phyloP scores from a whole-genome alignment of 2,888 invertebrate species.

The Eucriotettix oculatus region DNA sequence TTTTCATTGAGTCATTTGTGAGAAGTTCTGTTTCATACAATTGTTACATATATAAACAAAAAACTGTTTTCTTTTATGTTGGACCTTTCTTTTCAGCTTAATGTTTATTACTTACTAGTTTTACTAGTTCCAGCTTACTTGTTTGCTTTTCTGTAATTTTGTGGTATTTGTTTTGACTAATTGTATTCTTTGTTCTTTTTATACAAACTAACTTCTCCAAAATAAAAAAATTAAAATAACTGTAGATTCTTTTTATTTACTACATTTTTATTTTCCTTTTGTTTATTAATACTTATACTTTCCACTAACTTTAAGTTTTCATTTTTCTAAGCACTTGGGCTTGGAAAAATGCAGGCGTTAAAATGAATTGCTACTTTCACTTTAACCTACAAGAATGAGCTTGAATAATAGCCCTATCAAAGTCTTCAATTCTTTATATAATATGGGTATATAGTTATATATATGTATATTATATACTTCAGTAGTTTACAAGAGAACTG shows the following conservation, averaged over 20 bases:
- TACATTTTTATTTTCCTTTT: background rate
- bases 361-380: background rate
- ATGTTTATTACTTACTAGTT: background rate
- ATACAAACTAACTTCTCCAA: background rate
- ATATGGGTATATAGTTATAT: background rate
- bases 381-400: background rate
- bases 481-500: slow-evolving; percentile 8
- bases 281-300: background rate
- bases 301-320: background rate
- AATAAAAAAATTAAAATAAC: background rate
- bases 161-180: background rate
- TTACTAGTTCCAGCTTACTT: background rate
- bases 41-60: too few species aligned
- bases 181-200: background rate
- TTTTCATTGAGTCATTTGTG: background rate
- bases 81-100: too few species aligned
- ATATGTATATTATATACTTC: slow-evolving; percentile 3
- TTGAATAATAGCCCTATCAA: background rate
- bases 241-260: background rate
- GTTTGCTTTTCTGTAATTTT: background rate
- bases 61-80: too few species aligned
- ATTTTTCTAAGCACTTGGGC: background rate
- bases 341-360: too few species aligned
- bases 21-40: too few species aligned
- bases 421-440: background rate